phyloP scores from a whole-genome alignment of 2,888 invertebrate genomes.

The Conistra vaccinii region DNA sequence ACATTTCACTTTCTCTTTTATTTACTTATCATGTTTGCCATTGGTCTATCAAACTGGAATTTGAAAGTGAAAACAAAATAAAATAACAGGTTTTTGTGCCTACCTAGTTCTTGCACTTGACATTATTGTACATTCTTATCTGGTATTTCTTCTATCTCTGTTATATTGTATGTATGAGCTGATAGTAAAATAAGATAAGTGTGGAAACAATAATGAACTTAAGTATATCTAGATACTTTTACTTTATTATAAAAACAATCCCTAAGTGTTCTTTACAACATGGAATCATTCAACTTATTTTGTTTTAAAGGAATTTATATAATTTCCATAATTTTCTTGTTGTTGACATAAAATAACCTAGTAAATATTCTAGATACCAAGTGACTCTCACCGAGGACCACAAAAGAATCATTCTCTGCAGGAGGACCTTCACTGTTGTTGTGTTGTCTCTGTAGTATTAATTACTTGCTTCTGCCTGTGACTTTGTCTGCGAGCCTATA shows the following conservation, averaged over 20 bases:
- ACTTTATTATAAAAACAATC: background rate
- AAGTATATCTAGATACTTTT: background rate
- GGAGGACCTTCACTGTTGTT: too few relatives aligned
- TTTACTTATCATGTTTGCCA: constrained; percentile 33
- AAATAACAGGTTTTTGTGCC: constrained; percentile 17
- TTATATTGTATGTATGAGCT: background rate
- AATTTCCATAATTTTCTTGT: too few relatives aligned
- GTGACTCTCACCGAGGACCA: too few relatives aligned
- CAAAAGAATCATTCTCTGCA: too few relatives aligned
- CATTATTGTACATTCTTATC: constrained; percentile 12
- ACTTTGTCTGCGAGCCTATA: too few relatives aligned
- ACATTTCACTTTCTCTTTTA: constrained; percentile 50
- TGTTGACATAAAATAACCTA: too few relatives aligned
- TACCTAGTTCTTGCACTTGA: background rate
- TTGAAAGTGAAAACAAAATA: constrained; percentile 48
- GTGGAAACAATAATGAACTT: constrained; percentile 15
- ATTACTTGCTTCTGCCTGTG: too few relatives aligned
- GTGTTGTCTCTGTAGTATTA: too few relatives aligned
- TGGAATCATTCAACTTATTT: background rate
- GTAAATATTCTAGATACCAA: too few relatives aligned
- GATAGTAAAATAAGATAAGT: constrained; percentile 35
- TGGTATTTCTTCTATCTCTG: constrained; percentile 9
- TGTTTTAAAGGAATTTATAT: background rate
- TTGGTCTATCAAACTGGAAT: constrained; percentile 24
- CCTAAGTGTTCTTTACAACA: background rate